Evolutionary conservation across 2,113 vertebrate genomes (phyloP).

Genomic region (Poeciliopsis retropinna): DNA sequence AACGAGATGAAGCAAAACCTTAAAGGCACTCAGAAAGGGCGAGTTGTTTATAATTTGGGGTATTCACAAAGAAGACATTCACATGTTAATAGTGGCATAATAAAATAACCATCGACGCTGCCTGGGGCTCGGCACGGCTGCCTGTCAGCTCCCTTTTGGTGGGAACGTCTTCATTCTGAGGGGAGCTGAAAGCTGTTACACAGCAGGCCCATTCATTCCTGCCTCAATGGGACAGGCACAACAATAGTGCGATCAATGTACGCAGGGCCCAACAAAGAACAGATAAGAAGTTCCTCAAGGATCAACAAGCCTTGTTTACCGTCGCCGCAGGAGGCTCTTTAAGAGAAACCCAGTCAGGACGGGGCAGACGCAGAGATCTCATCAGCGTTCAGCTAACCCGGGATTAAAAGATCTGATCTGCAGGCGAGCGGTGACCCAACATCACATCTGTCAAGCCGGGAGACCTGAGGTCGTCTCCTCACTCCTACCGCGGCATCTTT

Average conservation of each 20-base stretch:
- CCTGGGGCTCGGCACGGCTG: background rate
- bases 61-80: background rate
- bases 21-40: background rate
- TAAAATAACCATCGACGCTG: background rate
- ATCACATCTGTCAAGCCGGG: background rate
- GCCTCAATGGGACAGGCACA: constrained; percentile 55
- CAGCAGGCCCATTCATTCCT: constrained; percentile 53
- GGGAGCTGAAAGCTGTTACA: constrained; percentile 41
- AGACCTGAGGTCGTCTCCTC: too few species aligned
- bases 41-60: background rate
- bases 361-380: background rate
- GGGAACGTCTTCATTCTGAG: constrained; percentile 62
- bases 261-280: constrained; percentile 50
- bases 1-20: background rate
- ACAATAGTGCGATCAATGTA: constrained; percentile 62
- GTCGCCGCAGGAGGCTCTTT: constrained; percentile 6
- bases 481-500: background rate
- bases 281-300: constrained; percentile 64
- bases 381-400: background rate
- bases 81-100: background rate
- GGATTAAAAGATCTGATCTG: background rate
- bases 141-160: constrained; percentile 35
- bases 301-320: constrained; percentile 52
- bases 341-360: constrained; percentile 33
- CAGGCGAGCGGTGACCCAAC: background rate